Evolutionary conservation across 37 sponge, comb jelly and placozoan species (phyloP).

Genomic region (Bolinopsis microptera): DNA sequence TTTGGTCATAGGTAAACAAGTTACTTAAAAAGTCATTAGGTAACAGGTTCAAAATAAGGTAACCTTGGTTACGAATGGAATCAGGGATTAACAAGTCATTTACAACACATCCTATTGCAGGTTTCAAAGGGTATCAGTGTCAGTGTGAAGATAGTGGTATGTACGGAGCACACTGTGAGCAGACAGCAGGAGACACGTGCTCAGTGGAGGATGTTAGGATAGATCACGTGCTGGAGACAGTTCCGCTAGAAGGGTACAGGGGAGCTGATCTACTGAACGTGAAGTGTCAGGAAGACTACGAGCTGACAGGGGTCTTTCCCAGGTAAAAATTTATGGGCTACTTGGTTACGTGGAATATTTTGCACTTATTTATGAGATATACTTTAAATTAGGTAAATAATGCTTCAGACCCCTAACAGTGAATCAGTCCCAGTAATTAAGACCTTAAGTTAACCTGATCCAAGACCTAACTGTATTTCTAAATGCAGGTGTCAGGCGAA

Average conservation of each 20-base stretch:
- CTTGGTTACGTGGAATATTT: no score
- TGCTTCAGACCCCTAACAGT: no score
- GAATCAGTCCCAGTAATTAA: no score
- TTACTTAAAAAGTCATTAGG: no score
- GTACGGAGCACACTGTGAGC: background rate
- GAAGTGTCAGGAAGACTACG: background rate
- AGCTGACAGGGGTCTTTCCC: background rate
- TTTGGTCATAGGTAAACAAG: no score
- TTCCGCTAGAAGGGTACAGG: background rate
- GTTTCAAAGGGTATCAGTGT: background rate
- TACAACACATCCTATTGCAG: background rate
- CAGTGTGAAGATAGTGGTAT: background rate
- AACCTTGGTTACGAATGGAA: no score
- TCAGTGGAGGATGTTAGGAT: background rate
- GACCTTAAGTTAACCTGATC: no score
- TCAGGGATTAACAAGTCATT: no score
- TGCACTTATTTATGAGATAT: no score
- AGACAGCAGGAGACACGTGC: background rate
- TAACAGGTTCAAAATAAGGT: no score
- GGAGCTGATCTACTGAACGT: background rate
- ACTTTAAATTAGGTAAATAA: no score
- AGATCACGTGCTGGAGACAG: background rate
- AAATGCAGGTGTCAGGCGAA: background rate
- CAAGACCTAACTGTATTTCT: no score
- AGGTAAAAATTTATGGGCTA: background rate